Conservation (phyloP, 2,113 vertebrate genomes). For the Cepphus grylle region DNA sequence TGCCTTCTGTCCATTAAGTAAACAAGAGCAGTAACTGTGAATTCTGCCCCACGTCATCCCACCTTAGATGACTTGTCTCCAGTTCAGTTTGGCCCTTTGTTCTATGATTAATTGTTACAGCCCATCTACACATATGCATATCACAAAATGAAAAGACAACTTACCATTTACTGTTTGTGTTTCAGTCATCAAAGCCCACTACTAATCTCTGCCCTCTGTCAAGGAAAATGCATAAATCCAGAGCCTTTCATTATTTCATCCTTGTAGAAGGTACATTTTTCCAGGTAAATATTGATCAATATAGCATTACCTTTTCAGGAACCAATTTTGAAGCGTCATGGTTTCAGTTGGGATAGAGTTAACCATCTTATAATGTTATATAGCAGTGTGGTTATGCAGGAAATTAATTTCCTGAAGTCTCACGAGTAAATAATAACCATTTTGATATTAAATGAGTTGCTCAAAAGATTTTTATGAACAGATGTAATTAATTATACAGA, state of each 20-base stretch:
- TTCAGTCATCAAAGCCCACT: not conserved
- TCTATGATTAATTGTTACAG: not conserved
- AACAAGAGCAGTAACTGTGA: not conserved
- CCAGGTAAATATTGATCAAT: not conserved
- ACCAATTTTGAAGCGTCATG: not conserved
- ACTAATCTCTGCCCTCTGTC: not conserved
- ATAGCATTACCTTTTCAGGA: not conserved
- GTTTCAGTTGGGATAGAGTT: not conserved
- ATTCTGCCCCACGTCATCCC: not conserved
- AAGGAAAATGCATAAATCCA: not conserved
- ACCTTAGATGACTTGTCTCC: not conserved
- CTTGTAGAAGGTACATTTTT: not conserved
- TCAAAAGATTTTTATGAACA: not conserved
- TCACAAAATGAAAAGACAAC: not conserved
- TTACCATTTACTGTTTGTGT: not conserved
- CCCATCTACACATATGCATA: not conserved
- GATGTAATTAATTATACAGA: not conserved
- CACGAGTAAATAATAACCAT: not conserved
- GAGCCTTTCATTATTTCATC: not conserved
- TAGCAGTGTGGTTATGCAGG: not conserved
- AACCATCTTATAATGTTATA: not conserved
- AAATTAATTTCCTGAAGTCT: not conserved
- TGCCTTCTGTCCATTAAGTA: not conserved
- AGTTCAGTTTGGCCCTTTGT: not conserved
- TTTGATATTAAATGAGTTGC: not conserved